Conservation (phyloP, 2,797 vertebrate genomes). For the Columba guinea region DNA sequence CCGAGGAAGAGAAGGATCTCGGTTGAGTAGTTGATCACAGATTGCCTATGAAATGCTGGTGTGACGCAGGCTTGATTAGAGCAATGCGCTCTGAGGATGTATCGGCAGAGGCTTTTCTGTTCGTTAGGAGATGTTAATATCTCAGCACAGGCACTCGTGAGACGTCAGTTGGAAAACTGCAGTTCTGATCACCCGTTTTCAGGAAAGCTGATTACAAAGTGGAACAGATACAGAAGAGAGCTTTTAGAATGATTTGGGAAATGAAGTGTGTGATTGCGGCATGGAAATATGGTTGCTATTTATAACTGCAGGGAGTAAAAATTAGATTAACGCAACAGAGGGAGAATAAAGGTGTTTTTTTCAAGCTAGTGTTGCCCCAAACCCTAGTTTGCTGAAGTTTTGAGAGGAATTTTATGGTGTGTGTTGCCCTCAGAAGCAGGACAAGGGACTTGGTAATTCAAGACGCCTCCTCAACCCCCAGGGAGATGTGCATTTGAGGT, state of each 20-base stretch:
- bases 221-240: constrained; percentile 53
- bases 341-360: not conserved
- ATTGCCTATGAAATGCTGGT: not conserved
- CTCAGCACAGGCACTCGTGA: not conserved
- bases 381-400: not conserved
- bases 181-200: constrained; percentile 47
- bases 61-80: not conserved
- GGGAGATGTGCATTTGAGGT: not conserved
- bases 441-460: not conserved
- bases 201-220: constrained; percentile 59
- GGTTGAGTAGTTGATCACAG: not conserved
- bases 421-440: not conserved
- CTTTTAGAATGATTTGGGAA: constrained; percentile 57
- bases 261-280: constrained; percentile 58
- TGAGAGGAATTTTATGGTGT: not conserved
- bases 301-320: constrained; percentile 28
- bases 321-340: not conserved
- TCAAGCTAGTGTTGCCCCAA: not conserved
- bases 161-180: constrained; percentile 13
- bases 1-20: not conserved
- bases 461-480: not conserved
- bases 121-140: not conserved
- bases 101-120: not conserved
- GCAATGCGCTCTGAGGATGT: not conserved
- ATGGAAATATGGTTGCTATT: constrained; percentile 51